Conservation (phyloP, 2,888 invertebrate genomes). For the Habroteleia sp. region DNA sequence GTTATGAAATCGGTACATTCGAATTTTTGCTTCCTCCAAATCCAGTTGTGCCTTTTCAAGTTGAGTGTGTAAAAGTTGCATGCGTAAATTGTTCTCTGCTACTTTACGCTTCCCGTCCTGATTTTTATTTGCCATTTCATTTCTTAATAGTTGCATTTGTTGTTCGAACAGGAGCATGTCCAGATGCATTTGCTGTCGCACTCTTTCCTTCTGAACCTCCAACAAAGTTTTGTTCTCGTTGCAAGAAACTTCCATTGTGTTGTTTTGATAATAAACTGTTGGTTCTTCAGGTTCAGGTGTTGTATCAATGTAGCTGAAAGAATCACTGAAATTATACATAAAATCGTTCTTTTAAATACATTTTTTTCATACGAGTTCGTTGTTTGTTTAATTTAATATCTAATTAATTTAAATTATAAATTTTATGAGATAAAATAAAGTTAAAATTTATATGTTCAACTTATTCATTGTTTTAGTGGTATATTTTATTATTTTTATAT, state of each 20-base stretch:
- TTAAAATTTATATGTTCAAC: too few relatives aligned
- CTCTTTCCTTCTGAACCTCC: slow-evolving; percentile 44
- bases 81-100: slow-evolving; percentile 25
- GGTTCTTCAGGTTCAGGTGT: slow-evolving; percentile 6
- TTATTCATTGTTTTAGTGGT: too few relatives aligned
- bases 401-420: too few relatives aligned
- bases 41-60: slow-evolving; percentile 56
- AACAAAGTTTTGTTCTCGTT: slow-evolving; percentile 6
- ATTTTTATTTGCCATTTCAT: slow-evolving; percentile 25
- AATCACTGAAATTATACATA: slow-evolving; percentile 7
- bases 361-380: too few relatives aligned
- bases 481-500: too few relatives aligned
- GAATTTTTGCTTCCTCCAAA: slow-evolving; percentile 43
- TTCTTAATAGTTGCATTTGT: slow-evolving; percentile 43
- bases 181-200: slow-evolving; percentile 43
- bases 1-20: slow-evolving; percentile 38
- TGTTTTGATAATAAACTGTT: not conserved
- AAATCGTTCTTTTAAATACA: too few relatives aligned
- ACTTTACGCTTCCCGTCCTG: slow-evolving; percentile 35
- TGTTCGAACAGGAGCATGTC: slow-evolving; percentile 48
- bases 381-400: too few relatives aligned
- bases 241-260: not conserved
- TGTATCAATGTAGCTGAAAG: not conserved
- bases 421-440: too few relatives aligned
- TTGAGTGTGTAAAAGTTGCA: slow-evolving; percentile 42